Conservation (phyloP, 1,140 invertebrate genomes). For the Ceratina calcarata region DNA sequence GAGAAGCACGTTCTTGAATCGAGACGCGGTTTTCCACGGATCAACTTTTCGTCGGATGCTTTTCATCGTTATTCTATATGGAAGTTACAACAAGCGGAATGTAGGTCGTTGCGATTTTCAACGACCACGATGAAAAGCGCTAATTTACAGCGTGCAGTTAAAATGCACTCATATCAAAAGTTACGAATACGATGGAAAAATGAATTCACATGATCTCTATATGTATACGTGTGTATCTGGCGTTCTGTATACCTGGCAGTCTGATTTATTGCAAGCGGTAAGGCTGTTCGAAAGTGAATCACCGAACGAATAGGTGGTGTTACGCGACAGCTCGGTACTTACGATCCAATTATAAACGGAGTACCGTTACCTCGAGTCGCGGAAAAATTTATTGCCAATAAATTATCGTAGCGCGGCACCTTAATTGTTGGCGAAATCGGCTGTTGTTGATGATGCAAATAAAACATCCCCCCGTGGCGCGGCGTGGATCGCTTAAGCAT, state of each 20-base stretch:
- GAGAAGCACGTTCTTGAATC: background rate
- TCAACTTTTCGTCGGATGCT: background rate
- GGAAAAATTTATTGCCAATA: slow-evolving; percentile 50
- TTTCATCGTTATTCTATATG: background rate
- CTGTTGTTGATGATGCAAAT: slow-evolving; percentile 12
- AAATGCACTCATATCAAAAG: background rate
- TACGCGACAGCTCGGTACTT: slow-evolving; percentile 12
- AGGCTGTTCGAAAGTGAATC: slow-evolving; percentile 8
- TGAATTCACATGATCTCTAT: background rate
- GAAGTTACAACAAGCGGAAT: slow-evolving; percentile 6
- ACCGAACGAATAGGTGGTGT: slow-evolving; percentile 24
- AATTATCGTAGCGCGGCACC: slow-evolving; percentile 43
- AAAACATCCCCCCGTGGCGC: background rate
- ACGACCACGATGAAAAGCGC: background rate
- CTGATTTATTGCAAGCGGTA: slow-evolving; percentile 25
- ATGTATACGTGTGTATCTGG: background rate
- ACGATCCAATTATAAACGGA: slow-evolving; percentile 21
- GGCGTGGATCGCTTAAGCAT: background rate
- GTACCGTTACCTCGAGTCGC: slow-evolving; percentile 7
- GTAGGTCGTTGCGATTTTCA: slow-evolving; percentile 7
- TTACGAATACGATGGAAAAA: background rate
- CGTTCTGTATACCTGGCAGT: background rate
- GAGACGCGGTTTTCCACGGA: background rate
- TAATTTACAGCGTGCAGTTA: background rate
- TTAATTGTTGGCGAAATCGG: slow-evolving; percentile 47